A percentile compares a stretch with the other conserved stretches of the same genome.
phyloP scores from a whole-genome alignment of 2,888 invertebrate species.

The Cryptosula pallasiana region DNA sequence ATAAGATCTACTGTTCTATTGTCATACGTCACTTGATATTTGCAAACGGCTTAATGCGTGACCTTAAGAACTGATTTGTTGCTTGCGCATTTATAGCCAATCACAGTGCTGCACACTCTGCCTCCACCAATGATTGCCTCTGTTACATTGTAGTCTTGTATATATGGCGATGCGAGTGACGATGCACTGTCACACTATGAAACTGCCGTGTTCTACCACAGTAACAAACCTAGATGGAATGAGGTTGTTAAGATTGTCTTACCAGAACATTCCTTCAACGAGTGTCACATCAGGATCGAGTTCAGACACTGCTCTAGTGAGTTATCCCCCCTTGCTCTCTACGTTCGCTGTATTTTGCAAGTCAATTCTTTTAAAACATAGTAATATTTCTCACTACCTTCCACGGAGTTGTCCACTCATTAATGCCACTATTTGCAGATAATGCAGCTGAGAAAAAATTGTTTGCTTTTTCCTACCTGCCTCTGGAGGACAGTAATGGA shows the following conservation, averaged over 20 bases:
- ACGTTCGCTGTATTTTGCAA: background rate
- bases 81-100: no score
- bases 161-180: constrained; percentile 80
- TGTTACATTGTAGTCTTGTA: constrained; percentile 62
- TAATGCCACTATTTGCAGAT: constrained; percentile 45
- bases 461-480: constrained; percentile 79
- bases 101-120: no score
- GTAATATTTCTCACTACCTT: background rate
- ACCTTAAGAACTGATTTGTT: no score
- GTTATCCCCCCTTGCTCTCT: constrained; percentile 42
- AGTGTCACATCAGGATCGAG: constrained; percentile 85
- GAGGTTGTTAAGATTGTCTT: constrained; percentile 71
- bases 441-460: constrained; percentile 75
- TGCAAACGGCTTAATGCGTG: no score
- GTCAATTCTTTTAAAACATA: background rate
- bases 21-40: no score
- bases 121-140: background rate
- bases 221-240: constrained; percentile 86
- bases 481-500: constrained; percentile 83
- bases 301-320: constrained; percentile 89
- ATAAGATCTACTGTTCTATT: no score
- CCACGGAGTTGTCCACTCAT: background rate
- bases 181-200: constrained; percentile 68
- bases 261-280: constrained; percentile 84
- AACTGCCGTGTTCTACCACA: constrained; percentile 86